Evolutionary conservation across 2,888 invertebrate genomes (phyloP), one percentile per base, ranked within the genome.

Genomic region (Subacronicta megacephala): DNA sequence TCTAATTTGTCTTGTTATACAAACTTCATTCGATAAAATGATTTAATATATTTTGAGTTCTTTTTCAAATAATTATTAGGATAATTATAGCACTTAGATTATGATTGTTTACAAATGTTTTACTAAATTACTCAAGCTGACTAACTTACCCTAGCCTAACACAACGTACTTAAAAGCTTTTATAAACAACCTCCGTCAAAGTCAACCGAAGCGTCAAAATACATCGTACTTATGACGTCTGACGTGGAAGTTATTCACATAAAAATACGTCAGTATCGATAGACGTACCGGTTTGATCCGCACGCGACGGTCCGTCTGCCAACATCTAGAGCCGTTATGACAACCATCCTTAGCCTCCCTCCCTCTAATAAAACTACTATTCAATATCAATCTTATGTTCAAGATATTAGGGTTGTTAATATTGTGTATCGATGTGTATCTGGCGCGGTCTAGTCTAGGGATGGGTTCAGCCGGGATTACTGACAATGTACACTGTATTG

Each of bases 261-360:
- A 50, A 54, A 65, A 50, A 50, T 35, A 58, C 36, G 38, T 45
- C 52, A 38, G 47, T 42, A 60, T 71, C 45, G 47, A 50, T 71
- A 47, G 47, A 50, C 36, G 26, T 23, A 62, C 57, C 42, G 47
- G 17, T 42, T 46, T 54, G 58, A 62, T 56, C 51, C 63, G 12
- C 9, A 37, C n/a, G n/a, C n/a, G n/a, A n/a, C 52, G 38, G 55
- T 43, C 57, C 61, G 40, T 64, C 71, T 64, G 64, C 70, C 61
- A 46, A 58, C 58, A 55, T 61, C 61, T 50, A 51, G 49, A 56
- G 58, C 72, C 58, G 61, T 51, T 65, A 65, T 65, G 66, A 65
- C 62, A 60, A 56, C 54, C 33, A 58, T 58, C 44, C 58, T 54
- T 44, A 31, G 42, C 35, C 35, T 18, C 26, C n/a, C 36, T 38